Conservation (phyloP, 1,140 invertebrate species). For the Nasonia giraulti region DNA sequence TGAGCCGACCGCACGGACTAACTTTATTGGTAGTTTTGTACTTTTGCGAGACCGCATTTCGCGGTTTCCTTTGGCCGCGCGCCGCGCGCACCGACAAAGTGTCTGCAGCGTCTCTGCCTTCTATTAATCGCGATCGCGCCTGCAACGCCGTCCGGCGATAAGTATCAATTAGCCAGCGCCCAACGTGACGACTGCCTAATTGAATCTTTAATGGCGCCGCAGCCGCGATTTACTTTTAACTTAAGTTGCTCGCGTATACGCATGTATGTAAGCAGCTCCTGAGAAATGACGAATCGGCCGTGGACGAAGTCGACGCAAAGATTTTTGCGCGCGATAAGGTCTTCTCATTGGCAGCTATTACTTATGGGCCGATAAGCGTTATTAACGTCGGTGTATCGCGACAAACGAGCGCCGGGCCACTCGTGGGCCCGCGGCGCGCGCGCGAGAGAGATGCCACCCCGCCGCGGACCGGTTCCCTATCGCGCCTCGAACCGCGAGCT, state of each 20-base stretch:
- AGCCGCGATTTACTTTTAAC: slow-evolving; percentile 10
- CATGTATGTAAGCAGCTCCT: not conserved
- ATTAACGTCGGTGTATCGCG: slow-evolving; percentile 57
- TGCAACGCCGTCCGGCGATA: slow-evolving; percentile 61
- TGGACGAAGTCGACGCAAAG: not conserved
- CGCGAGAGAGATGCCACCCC: slow-evolving; percentile 15
- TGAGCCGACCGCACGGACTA: slow-evolving; percentile 61
- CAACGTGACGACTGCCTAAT: slow-evolving; percentile 39
- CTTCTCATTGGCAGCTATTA: slow-evolving; percentile 64
- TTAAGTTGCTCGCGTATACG: not conserved
- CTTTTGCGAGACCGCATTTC: slow-evolving; percentile 70
- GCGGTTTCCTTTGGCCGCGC: slow-evolving; percentile 54
- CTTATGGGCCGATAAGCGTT: slow-evolving; percentile 64
- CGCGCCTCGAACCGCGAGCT: slow-evolving; percentile 19
- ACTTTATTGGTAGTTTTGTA: slow-evolving; percentile 65
- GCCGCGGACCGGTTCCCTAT: slow-evolving; percentile 47
- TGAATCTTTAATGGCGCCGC: slow-evolving; percentile 45
- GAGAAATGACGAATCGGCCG: not conserved
- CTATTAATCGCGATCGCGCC: slow-evolving; percentile 71
- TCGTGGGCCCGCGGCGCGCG: not conserved
- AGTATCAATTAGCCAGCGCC: slow-evolving; percentile 69
- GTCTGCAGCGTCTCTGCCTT: slow-evolving; percentile 49
- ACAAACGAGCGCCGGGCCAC: slow-evolving; percentile 54
- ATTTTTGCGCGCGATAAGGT: not conserved
- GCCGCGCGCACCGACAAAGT: slow-evolving; percentile 68